These are phyloP conservation scores for Panthera tigris DNA, from an alignment of 2,113 vertebrate species.

Conservation along the genomic window DNA sequence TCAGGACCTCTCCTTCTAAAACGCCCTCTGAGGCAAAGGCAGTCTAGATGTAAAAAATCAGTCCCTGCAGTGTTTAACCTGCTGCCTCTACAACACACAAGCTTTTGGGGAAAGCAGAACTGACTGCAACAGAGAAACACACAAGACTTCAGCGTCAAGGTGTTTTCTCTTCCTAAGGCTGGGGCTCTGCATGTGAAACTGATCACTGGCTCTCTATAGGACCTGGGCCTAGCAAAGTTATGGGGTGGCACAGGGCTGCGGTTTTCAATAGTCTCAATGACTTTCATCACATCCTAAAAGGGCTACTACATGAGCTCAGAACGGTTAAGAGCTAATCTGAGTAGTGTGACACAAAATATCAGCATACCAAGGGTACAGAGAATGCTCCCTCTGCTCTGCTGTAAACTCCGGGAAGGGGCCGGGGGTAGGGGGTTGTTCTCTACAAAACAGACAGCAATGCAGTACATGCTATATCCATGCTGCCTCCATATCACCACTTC, in stretches of 20 bases:
- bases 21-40: neutral
- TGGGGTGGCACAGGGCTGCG: fast-evolving
- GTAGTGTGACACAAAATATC: neutral
- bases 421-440: no score
- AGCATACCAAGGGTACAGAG: neutral
- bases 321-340: neutral
- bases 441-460: neutral
- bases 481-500: neutral
- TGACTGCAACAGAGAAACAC: neutral
- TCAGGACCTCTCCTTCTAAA: neutral
- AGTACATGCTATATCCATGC: neutral
- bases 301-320: neutral
- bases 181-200: neutral
- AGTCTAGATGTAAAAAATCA: neutral
- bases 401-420: neutral
- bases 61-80: neutral
- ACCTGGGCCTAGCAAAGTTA: neutral
- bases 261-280: neutral
- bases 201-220: neutral
- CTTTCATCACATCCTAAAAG: neutral
- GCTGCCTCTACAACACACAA: neutral
- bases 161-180: neutral
- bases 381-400: neutral
- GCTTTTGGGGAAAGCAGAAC: neutral
- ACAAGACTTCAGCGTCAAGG: neutral